A percentile compares a stretch with the other conserved stretches of the same genome.
Evolutionary conservation across 2,888 invertebrate species (phyloP).

Genomic region (Tipula helvola): DNA sequence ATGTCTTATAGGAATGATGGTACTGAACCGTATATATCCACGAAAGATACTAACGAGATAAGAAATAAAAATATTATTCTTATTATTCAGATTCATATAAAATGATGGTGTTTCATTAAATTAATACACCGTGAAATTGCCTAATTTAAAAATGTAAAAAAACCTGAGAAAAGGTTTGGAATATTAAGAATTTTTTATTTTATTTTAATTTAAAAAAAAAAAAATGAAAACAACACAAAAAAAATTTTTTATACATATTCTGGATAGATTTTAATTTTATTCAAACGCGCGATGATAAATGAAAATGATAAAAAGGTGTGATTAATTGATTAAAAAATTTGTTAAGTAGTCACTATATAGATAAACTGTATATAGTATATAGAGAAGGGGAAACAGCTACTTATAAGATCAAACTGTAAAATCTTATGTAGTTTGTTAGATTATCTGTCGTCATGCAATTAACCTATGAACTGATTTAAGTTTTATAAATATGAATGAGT

Average conservation of each 20-base stretch:
- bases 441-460: neutral
- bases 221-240: neutral
- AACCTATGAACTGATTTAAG: neutral
- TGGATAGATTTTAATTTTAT: neutral
- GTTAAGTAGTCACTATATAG: neutral
- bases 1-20: neutral
- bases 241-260: neutral
- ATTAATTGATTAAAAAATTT: neutral
- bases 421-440: neutral
- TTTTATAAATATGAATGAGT: neutral
- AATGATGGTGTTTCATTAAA: neutral
- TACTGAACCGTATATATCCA: neutral
- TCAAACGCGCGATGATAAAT: neutral
- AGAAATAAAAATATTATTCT: neutral
- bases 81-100: neutral
- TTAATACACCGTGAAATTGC: neutral
- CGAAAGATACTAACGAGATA: neutral
- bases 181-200: neutral
- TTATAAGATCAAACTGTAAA: neutral
- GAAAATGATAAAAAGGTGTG: constrained; percentile 4
- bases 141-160: constrained; percentile 4
- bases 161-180: neutral
- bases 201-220: neutral
- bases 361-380: neutral
- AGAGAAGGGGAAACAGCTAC: neutral